phyloP scores from a whole-genome alignment of 2,888 invertebrate species.

The Leucophora obtusa region DNA sequence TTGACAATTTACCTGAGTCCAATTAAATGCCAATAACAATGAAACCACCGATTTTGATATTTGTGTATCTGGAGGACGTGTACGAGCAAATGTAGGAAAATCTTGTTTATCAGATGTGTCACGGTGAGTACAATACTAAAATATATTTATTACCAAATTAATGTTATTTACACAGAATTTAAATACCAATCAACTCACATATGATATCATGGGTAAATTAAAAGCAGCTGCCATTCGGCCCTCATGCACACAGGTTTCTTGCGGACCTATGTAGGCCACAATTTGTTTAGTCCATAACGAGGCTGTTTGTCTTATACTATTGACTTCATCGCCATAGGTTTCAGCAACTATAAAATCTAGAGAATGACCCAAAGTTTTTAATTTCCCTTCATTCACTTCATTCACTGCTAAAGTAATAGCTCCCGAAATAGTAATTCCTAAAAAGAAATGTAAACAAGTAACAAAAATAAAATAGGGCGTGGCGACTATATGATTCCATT shows the following conservation, averaged over 20 bases:
- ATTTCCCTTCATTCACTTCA: conserved; percentile 85
- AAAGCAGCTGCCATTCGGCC: conserved; percentile 95
- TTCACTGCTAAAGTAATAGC: conserved; percentile 92
- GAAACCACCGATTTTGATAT: conserved; percentile 95
- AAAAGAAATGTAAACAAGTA: not conserved
- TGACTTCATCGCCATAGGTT: conserved; percentile 93
- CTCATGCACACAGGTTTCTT: conserved; percentile 91
- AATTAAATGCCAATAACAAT: conserved; percentile 90
- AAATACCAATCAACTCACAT: conserved; percentile 83
- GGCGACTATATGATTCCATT: too few relatives aligned
- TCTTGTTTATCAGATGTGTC: conserved; percentile 92
- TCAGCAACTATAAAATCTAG: conserved; percentile 91
- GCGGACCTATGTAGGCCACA: conserved; percentile 92
- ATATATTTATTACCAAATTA: conserved; percentile 62
- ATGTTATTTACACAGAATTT: too few relatives aligned
- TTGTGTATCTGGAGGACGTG: conserved; percentile 94
- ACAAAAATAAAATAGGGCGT: too few relatives aligned
- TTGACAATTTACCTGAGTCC: conserved; percentile 95
- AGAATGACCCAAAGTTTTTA: conserved; percentile 83
- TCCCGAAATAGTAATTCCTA: conserved; percentile 84
- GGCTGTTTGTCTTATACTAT: conserved; percentile 91
- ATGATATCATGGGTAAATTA: conserved; percentile 97
- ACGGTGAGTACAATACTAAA: conserved; percentile 93
- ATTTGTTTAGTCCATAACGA: conserved; percentile 90
- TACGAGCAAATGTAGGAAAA: conserved; percentile 94